Percentiles rank a stretch among this genome's conserved stretches.
Evolutionary conservation across 2,888 invertebrate genomes (phyloP).

Genomic region (Nebria brevicollis): DNA sequence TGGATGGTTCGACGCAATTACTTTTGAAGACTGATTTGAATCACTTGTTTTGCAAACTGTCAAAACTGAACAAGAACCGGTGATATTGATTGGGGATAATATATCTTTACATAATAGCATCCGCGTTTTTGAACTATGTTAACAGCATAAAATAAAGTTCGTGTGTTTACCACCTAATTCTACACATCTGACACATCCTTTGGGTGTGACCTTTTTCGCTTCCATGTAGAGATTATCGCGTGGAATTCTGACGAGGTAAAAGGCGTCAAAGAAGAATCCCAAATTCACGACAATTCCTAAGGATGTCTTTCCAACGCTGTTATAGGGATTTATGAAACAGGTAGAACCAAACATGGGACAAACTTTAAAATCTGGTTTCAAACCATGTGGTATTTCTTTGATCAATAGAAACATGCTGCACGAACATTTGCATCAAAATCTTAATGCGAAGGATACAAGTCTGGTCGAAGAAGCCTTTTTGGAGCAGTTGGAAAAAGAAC

Average conservation of each 20-base stretch:
- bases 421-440: too few relatives aligned
- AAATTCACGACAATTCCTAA: conserved; percentile 42
- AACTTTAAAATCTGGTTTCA: too few relatives aligned
- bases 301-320: conserved; percentile 43
- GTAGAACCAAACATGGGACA: too few relatives aligned
- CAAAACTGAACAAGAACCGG: too few relatives aligned
- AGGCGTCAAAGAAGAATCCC: conserved; percentile 41
- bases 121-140: conserved; percentile 52
- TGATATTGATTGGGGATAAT: conserved; percentile 56
- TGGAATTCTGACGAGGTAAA: conserved; percentile 48
- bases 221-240: conserved; percentile 51
- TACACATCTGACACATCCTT: conserved; percentile 52
- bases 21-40: conserved; percentile 51
- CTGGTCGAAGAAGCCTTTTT: too few relatives aligned
- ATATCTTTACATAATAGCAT: conserved; percentile 51
- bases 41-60: conserved; percentile 50
- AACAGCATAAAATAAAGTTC: conserved; percentile 53
- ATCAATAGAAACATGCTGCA: too few relatives aligned
- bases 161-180: conserved; percentile 53
- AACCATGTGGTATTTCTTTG: too few relatives aligned
- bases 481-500: too few relatives aligned
- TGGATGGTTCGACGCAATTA: conserved; percentile 51
- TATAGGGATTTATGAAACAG: neutral
- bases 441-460: too few relatives aligned
- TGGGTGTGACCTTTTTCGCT: conserved; percentile 52